phyloP scores from a whole-genome alignment of 2,888 invertebrate species.

The Drosophila anomalipes region DNA sequence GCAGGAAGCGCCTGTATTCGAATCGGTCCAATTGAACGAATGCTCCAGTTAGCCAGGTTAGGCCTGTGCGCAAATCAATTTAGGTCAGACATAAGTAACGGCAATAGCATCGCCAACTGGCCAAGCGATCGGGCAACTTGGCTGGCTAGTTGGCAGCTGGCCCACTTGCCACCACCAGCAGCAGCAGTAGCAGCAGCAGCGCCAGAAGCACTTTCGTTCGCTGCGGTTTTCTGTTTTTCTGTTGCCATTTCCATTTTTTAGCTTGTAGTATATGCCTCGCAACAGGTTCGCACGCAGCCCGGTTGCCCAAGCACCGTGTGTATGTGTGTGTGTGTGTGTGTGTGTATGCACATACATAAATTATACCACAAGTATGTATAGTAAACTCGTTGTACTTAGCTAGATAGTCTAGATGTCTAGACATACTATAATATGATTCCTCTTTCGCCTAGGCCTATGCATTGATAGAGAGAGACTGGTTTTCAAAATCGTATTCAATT shows the following conservation, averaged over 20 bases:
- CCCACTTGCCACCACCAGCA: constrained; percentile 42
- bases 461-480: constrained; percentile 22
- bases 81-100: constrained; percentile 39
- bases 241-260: constrained; percentile 36
- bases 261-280: constrained; percentile 34
- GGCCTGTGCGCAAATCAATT: constrained; percentile 49
- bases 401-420: constrained; percentile 27
- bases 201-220: constrained; percentile 63
- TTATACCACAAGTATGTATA: constrained; percentile 1
- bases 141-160: constrained; percentile 22
- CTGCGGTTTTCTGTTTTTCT: constrained; percentile 31
- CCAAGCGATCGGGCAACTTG: constrained; percentile 12
- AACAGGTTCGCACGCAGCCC: constrained; percentile 64
- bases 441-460: constrained; percentile 33
- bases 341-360: constrained; percentile 16
- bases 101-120: constrained; percentile 25
- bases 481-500: constrained; percentile 6
- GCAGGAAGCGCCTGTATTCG: constrained; percentile 53
- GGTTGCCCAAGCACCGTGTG: constrained; percentile 51
- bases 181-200: constrained; percentile 17
- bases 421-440: constrained; percentile 10
- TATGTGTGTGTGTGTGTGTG: constrained; percentile 32
- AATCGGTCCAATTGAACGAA: constrained; percentile 28
- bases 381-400: constrained; percentile 29
- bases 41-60: constrained; percentile 54